phyloP scores from a whole-genome alignment of 2,888 invertebrate species.

The Vanessa cardui region DNA sequence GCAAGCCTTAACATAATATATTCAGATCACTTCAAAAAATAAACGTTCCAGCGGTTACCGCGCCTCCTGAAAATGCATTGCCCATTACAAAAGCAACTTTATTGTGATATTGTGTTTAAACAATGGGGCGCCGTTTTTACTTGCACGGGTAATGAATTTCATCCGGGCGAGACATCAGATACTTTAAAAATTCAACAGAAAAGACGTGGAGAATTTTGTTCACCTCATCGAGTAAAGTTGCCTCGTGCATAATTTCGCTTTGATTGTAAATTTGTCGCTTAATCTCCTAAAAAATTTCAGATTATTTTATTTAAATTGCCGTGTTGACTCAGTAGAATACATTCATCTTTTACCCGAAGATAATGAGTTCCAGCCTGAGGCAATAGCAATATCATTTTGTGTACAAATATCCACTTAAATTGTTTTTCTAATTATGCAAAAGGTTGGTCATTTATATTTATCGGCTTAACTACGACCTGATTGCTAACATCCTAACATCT shows the following conservation, averaged over 20 bases:
- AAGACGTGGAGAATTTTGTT: conserved; percentile 61
- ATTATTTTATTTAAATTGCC: neutral
- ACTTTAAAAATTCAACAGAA: conserved; percentile 70
- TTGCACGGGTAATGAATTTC: conserved; percentile 70
- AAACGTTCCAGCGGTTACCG: conserved; percentile 44
- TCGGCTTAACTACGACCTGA: too few relatives aligned
- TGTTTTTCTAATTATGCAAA: too few relatives aligned
- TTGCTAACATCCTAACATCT: too few relatives aligned
- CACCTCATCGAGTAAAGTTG: conserved; percentile 81
- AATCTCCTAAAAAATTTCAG: conserved; percentile 26
- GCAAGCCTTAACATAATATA: conserved; percentile 17
- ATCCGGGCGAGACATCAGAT: conserved; percentile 61
- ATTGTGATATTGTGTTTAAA: conserved; percentile 81
- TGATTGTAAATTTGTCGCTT: conserved; percentile 42
- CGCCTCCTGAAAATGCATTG: conserved; percentile 70
- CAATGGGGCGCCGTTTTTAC: conserved; percentile 74
- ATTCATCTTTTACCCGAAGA: too few relatives aligned
- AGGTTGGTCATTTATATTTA: too few relatives aligned
- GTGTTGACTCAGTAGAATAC: too few relatives aligned
- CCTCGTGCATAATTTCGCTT: conserved; percentile 76
- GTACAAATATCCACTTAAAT: too few relatives aligned
- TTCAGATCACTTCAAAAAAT: conserved; percentile 57
- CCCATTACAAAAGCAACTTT: conserved; percentile 73
- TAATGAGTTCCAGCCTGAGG: too few relatives aligned
- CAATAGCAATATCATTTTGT: too few relatives aligned